These are phyloP conservation scores for Rynchops niger DNA, from an alignment of 2,113 vertebrate genomes.

Conservation along the genomic window DNA sequence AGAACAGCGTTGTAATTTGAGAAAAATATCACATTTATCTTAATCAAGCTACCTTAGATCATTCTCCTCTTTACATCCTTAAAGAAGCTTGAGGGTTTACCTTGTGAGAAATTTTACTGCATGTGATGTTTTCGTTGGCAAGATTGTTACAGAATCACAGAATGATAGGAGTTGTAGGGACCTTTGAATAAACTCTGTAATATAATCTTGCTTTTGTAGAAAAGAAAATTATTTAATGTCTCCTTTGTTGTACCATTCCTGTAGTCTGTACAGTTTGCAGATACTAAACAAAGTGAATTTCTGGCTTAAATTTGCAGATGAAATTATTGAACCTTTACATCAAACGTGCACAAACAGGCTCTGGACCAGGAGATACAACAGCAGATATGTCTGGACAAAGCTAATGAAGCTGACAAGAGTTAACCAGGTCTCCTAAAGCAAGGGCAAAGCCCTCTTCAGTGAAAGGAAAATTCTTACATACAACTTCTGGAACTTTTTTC, in stretches of 20 bases:
- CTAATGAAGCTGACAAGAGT: slow-evolving; percentile 75
- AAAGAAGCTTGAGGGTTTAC: background rate
- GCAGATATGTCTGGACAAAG: slow-evolving; percentile 83
- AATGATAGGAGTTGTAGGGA: too few relatives aligned
- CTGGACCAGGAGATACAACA: slow-evolving; percentile 81
- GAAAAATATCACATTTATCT: background rate
- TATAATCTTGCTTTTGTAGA: background rate
- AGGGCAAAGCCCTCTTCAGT: slow-evolving; percentile 59
- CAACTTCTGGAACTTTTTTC: slow-evolving; percentile 58
- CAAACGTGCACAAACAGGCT: slow-evolving; percentile 93
- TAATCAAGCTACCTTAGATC: background rate
- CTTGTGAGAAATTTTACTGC: background rate
- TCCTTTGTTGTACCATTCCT: background rate
- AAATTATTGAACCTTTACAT: slow-evolving; percentile 98
- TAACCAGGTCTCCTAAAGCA: slow-evolving; percentile 55
- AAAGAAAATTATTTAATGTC: background rate
- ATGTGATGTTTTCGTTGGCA: background rate
- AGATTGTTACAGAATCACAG: background rate
- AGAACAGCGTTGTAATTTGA: background rate
- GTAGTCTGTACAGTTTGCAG: background rate
- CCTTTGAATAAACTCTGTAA: background rate
- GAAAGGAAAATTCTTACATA: slow-evolving; percentile 61
- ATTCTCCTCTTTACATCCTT: background rate
- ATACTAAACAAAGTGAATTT: slow-evolving; percentile 20
- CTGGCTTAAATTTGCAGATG: slow-evolving; percentile 80